phyloP scores from a whole-genome alignment of 2,113 vertebrate species.

The Scolopax mira region DNA sequence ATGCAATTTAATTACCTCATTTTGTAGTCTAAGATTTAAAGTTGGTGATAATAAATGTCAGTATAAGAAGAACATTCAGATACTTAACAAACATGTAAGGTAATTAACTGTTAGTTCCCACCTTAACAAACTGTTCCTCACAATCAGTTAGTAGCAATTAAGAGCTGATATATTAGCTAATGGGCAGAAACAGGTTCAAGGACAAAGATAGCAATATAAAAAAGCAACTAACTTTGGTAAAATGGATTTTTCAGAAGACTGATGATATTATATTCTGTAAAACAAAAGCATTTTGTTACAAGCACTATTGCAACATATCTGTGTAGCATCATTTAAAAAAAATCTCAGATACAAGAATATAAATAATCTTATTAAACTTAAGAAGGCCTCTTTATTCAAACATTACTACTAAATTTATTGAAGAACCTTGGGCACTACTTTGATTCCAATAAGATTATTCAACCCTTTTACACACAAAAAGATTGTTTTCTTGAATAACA shows the following conservation, averaged over 20 bases:
- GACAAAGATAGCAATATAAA: background rate
- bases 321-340: background rate
- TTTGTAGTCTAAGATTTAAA: background rate
- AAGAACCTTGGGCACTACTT: background rate
- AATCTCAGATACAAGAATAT: background rate
- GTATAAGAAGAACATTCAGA: background rate
- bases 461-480: background rate
- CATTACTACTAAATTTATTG: background rate
- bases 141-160: background rate
- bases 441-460: background rate
- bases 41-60: background rate
- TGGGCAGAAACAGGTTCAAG: background rate
- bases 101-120: slow-evolving; percentile 1
- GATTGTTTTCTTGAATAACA: background rate
- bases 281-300: background rate
- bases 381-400: background rate
- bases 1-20: background rate
- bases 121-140: slow-evolving; percentile 11
- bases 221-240: background rate
- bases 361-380: background rate
- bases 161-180: background rate
- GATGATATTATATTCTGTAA: background rate
- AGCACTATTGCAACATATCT: background rate
- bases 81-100: background rate
- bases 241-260: background rate